Base-by-base conservation (phyloP, 2,797 vertebrate genomes). In the Spea hammondii region DNA sequence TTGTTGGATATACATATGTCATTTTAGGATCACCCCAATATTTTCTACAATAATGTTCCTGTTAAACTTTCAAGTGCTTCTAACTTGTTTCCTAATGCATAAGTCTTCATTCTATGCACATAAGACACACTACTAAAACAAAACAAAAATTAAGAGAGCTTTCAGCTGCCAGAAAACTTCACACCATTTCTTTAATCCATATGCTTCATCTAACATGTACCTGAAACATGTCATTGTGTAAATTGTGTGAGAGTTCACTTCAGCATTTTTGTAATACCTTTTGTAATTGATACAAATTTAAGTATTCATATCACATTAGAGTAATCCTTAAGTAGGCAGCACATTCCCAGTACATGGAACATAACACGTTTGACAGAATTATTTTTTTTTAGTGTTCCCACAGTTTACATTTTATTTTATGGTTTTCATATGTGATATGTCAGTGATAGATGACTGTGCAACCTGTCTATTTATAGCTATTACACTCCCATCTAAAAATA, bases 171-270 rank as follows among this genome's bases (percentile, higher is more conserved):
- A 3, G 1, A 32, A 2, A 32, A 32, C 32, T 32, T 32, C 32
- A 32, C 32, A 2, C 32, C 32, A 1, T 32, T 32, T 32, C 32
- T 32, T 32, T 32, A 32, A 32, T 32, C 32, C 32, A 32, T 32
- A 32, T 32, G 32, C 32, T 32, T 32, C 32, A 32, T 32, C 32
- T 32, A 32, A 32, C 32, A 32, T 32, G 32, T 32, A 32, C 32
- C 32, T 32, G 32, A 32, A 87, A 87, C 87, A 86, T 86, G 79
- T 83, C 85, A 87, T 79, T 83, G 55, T 14, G 81, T 85, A 89
- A 89, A 89, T 86, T 71, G 88, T 78, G 88, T 90, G 66, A 88
- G 87, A 89, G 32, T 3, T 32, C 32, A 32, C 32, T 32, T 32
- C 32, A 32, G 32, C 32, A 32, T 32, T 32, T 32, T 32, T 32